Base-by-base conservation (phyloP, 2,888 invertebrate species). In the Rotaria macrura region DNA sequence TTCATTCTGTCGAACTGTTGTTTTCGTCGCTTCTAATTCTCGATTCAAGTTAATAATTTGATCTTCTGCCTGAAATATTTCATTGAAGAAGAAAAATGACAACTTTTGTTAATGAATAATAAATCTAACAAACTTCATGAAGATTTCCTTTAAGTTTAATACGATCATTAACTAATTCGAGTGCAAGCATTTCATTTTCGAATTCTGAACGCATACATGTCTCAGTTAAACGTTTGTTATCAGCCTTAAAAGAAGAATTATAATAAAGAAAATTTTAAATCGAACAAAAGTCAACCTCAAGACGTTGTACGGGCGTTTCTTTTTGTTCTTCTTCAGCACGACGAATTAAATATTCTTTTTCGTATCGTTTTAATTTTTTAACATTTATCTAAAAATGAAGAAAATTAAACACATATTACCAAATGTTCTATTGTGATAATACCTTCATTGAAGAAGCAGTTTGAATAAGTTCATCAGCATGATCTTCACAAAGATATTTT, bases 291-390 rank as follows among this genome's bases (percentile, higher is more conserved):
- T 29, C 34, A 55, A 52, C 90, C 87, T 91, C 88, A 40, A 89
- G 87, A 55, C 89, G 87, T 52, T 88, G 87, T 9, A 89, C 87
- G 17, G 89, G 89, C 86, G 89, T 89, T 83, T 89, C 89, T 84
- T 65, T 74, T 55, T 87, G 34, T 88, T 89, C 86, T 90, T 90
- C 87, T 88, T 87, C 87, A 84, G 89, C 94, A 92, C 95, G 95
- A 87, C 94, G 92, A 34, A 93, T 92, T 87, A 93, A 91, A 91
- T 95, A 96, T 89, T 98, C 97, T 88, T 94, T 94, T 91, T 97
- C 96, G 90, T 97, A 98, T 90, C 97, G 96, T 90, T 94, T 94
- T 87, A 99, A 92, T 89, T 96, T 95, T 91, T 96, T 96, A 86
- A 89, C 88, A 52, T 89, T 91, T 54, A 92, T 89, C 91, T 91